These are phyloP conservation scores for Drosophila grimshawi DNA, from an alignment of 1,140 invertebrate species.

Conservation along the genomic window DNA sequence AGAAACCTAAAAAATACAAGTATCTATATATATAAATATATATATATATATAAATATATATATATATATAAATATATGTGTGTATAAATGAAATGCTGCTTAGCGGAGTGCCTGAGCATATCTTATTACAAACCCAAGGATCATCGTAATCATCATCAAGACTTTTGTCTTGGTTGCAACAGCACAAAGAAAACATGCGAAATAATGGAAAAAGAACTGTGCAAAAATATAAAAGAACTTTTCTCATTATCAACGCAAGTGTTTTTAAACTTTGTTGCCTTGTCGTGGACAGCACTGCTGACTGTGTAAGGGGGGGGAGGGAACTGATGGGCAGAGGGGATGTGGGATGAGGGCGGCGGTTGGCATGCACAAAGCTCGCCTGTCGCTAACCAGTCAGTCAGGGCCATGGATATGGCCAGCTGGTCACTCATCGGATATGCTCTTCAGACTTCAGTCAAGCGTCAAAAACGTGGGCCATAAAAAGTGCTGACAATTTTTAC, in stretches of 20 bases:
- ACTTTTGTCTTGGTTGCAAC: slow-evolving; percentile 42
- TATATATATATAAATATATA: slow-evolving; percentile 17
- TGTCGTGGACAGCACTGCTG: background rate
- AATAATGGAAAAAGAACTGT: slow-evolving; percentile 55
- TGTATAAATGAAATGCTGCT: slow-evolving; percentile 40
- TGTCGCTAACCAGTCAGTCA: slow-evolving; percentile 44
- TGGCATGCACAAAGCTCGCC: slow-evolving; percentile 1
- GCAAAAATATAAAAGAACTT: slow-evolving; percentile 52
- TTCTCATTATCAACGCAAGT: slow-evolving; percentile 75
- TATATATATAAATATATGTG: slow-evolving; percentile 10
- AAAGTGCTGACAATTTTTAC: slow-evolving; percentile 70
- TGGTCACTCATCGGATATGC: slow-evolving; percentile 21
- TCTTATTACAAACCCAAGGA: slow-evolving; percentile 73
- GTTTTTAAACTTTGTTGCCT: slow-evolving; percentile 54
- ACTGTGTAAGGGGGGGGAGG: no score
- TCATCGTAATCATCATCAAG: slow-evolving; percentile 56
- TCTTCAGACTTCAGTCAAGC: slow-evolving; percentile 44
- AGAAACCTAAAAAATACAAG: slow-evolving; percentile 49
- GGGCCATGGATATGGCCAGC: slow-evolving; percentile 63
- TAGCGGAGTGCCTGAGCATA: slow-evolving; percentile 64
- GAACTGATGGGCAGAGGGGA: background rate
- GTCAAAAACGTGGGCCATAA: slow-evolving; percentile 43
- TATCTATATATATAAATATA: slow-evolving; percentile 12
- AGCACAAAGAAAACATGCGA: slow-evolving; percentile 44
- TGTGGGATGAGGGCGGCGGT: background rate